These are phyloP conservation scores for Eilema griseolum DNA, from an alignment of 2,888 invertebrate genomes.

Conservation along the genomic window DNA sequence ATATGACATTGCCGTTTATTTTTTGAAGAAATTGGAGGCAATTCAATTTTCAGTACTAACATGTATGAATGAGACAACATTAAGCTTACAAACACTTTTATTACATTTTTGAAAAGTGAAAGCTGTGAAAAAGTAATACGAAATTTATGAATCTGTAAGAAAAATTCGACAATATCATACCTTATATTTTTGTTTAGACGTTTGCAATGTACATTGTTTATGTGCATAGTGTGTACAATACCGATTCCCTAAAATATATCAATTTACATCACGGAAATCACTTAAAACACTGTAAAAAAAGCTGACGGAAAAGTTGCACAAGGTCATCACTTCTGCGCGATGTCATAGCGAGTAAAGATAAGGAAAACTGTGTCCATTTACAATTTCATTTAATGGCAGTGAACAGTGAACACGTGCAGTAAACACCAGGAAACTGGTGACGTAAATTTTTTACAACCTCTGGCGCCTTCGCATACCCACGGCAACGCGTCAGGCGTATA, in stretches of 20 bases:
- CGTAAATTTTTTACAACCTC: constrained; percentile 5
- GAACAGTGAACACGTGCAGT: constrained; percentile 3
- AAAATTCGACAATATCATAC: too few relatives aligned
- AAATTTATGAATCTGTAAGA: too few relatives aligned
- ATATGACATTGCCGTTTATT: too few relatives aligned
- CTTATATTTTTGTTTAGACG: too few relatives aligned
- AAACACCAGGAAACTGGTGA: constrained; percentile 9
- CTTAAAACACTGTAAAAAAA: background rate
- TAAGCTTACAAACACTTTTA: too few relatives aligned
- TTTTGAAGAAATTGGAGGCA: too few relatives aligned
- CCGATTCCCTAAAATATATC: too few relatives aligned
- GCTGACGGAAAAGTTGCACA: background rate
- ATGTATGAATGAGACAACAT: too few relatives aligned
- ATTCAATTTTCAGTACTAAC: too few relatives aligned
- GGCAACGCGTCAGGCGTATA: background rate
- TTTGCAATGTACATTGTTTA: background rate
- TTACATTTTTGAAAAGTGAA: too few relatives aligned
- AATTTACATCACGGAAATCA: background rate
- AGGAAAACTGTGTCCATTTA: constrained; percentile 8
- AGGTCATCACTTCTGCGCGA: background rate
- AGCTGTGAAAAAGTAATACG: too few relatives aligned
- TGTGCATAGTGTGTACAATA: too few relatives aligned
- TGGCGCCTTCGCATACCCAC: background rate
- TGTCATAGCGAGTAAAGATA: background rate
- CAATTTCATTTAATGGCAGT: constrained; percentile 1